Evolutionary conservation across 2,888 invertebrate species (phyloP).

Genomic region (Dusona sp.): DNA sequence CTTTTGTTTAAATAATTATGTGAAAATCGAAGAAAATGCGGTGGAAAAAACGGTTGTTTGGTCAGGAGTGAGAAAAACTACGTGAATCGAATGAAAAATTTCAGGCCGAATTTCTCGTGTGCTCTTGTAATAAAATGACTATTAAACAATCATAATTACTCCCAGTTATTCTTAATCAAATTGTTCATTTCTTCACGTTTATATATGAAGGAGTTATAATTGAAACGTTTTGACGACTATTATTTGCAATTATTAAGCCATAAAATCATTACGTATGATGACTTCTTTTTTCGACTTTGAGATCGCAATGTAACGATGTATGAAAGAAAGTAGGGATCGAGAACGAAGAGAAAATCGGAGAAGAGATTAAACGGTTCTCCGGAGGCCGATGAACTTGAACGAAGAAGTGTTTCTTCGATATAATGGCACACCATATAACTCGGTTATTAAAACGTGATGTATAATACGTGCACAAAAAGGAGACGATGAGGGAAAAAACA

Average conservation of each 20-base stretch:
- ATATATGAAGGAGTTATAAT: background rate
- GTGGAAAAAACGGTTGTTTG: background rate
- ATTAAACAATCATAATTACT: background rate
- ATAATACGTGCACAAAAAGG: slow-evolving; percentile 17
- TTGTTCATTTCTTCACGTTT: background rate
- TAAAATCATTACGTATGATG: slow-evolving; percentile 11
- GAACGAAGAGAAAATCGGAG: slow-evolving; percentile 16
- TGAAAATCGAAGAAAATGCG: background rate
- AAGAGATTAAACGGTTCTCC: slow-evolving; percentile 20
- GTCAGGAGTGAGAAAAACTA: background rate
- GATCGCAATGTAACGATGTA: background rate
- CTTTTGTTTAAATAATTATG: background rate
- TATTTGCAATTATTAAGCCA: slow-evolving; percentile 14
- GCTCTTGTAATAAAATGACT: background rate
- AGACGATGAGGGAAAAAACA: slow-evolving; percentile 2
- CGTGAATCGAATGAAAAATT: background rate
- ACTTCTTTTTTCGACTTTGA: slow-evolving; percentile 5
- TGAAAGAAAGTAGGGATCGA: background rate
- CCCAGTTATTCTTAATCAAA: background rate
- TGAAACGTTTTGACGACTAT: slow-evolving; percentile 10
- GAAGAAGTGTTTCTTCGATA: slow-evolving; percentile 33
- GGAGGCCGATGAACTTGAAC: slow-evolving; percentile 40
- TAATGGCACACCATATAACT: slow-evolving; percentile 37
- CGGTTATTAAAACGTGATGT: slow-evolving; percentile 47
- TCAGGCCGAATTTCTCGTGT: background rate